Conservation (phyloP, 2,888 invertebrate genomes). For the Parnassius apollo region DNA sequence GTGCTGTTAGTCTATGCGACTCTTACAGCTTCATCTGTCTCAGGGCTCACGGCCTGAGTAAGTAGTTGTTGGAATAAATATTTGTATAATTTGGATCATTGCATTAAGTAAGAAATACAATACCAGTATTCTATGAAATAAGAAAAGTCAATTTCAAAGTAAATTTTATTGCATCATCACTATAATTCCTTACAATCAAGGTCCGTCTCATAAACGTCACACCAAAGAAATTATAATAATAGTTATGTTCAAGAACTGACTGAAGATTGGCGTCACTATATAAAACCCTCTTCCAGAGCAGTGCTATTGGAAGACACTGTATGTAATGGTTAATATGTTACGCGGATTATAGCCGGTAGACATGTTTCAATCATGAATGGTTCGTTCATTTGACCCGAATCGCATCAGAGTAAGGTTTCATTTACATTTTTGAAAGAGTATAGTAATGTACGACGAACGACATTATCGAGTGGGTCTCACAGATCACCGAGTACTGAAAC, state of each 20-base stretch:
- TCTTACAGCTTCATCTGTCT: too few relatives aligned
- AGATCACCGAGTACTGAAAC: too few relatives aligned
- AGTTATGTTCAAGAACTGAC: constrained; percentile 55
- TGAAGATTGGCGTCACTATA: constrained; percentile 65
- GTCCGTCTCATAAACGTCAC: constrained; percentile 68
- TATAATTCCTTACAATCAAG: constrained; percentile 72
- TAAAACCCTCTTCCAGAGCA: constrained; percentile 49
- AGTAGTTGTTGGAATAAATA: too few relatives aligned
- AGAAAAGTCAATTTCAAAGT: constrained; percentile 45
- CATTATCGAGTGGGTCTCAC: too few relatives aligned
- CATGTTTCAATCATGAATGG: too few relatives aligned
- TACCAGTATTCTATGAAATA: constrained; percentile 3
- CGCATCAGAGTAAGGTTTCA: too few relatives aligned
- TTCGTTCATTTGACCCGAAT: too few relatives aligned
- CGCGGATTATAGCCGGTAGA: constrained; percentile 35
- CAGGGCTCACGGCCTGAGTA: too few relatives aligned
- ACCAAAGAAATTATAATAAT: constrained; percentile 56
- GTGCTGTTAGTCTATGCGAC: too few relatives aligned
- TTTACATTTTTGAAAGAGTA: too few relatives aligned
- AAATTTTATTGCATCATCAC: constrained; percentile 75
- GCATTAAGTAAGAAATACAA: constrained; percentile 37
- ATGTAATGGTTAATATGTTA: constrained; percentile 40
- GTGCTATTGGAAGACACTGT: constrained; percentile 75
- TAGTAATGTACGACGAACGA: too few relatives aligned
- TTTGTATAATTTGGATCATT: neutral